Conservation (phyloP, 2,113 vertebrate genomes). For the Alouatta palliata region DNA sequence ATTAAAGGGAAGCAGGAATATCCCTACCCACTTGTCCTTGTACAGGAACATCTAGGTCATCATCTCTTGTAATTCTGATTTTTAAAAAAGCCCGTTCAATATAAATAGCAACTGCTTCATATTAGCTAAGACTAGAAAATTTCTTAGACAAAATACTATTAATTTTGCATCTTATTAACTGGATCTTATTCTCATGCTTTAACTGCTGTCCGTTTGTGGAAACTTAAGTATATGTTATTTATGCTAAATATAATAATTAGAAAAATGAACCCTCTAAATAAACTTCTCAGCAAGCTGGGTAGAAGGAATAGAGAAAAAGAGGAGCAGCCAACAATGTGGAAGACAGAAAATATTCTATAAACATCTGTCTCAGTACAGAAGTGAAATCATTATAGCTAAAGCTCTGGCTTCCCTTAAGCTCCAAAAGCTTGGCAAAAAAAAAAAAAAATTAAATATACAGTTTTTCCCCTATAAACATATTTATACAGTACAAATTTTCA, state of each 20-base stretch:
- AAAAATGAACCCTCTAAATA: neutral
- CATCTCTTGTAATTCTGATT: neutral
- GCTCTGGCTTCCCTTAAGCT: neutral
- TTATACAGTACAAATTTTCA: neutral
- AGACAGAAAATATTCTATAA: neutral
- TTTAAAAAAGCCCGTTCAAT: neutral
- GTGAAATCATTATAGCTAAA: neutral
- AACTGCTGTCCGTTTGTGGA: neutral
- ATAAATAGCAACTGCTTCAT: neutral
- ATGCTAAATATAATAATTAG: neutral
- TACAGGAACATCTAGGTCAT: neutral
- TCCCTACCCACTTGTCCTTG: neutral
- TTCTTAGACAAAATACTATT: neutral
- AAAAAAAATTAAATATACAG: neutral
- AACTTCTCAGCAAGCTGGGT: neutral
- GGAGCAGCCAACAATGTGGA: neutral
- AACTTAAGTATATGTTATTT: neutral
- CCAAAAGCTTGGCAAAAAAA: neutral
- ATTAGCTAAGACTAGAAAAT: neutral
- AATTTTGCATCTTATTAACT: neutral
- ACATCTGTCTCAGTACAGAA: neutral
- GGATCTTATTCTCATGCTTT: conserved; percentile 5
- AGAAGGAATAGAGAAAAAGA: neutral
- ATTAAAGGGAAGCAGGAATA: neutral
- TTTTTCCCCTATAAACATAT: neutral